Evolutionary conservation across 1,140 invertebrate species (phyloP), one percentile per base, ranked within the genome.

Genomic region (Scaptomyza hsui): DNA sequence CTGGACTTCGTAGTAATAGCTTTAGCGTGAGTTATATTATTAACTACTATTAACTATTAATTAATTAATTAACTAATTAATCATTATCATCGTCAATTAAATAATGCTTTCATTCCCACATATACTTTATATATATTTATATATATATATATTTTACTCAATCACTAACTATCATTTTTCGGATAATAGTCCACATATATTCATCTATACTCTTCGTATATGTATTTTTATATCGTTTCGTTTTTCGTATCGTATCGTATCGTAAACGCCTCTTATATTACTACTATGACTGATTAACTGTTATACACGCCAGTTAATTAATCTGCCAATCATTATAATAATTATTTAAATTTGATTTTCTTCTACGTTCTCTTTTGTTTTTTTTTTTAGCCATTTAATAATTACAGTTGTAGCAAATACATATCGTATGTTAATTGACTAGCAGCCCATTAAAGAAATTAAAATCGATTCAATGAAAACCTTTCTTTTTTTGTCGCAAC

Each of bases 1-100:
- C 95, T 99, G 94, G 98, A 99, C 96, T 99, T 99, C 96, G 95
- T 98, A 95, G 98, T 99, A 94, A 99, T 99, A 95, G 95, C 97
- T 94, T 97, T 98, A 97, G 98, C 98, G 98, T 99, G 96, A 98
- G 98, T 98, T 95, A 83, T 65, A 82, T 71, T 63, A 63, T 52
- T 74, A 63, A 76, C 42, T 42, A 72, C 68, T 75, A 75, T 72
- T 75, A 64, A 71, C 63, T 42, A 74, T 44, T 63, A 52, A 69
- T 59, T 3, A 49, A 16, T 35, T 35, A 35, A 47, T 10, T 60
- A 35, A 65, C 24, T 19, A 26, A 65, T 55, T 26, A 52, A 3
- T 55, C 6, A 63, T 63, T n/a, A 44, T 6, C 10, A 13, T 41
- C 51, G 41, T 15, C 39, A 39, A 24, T 29, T 29, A 29, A 29